Percentiles rank a stretch among this genome's conserved stretches.
These are phyloP conservation scores for Gnatocerus cornutus DNA, from an alignment of 2,888 invertebrate genomes.

Conservation along the genomic window DNA sequence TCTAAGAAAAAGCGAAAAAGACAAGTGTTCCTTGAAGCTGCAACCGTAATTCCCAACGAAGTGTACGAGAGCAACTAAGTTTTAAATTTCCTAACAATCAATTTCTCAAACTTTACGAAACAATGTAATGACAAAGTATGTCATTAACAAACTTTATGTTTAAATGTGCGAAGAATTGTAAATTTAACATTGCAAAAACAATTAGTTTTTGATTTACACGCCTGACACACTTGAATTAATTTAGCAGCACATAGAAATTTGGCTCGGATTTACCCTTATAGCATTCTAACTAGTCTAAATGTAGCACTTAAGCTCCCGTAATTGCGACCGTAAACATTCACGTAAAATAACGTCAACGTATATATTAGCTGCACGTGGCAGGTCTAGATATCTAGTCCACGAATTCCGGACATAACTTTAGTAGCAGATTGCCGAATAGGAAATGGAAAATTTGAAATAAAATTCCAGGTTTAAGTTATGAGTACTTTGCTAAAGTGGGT, in stretches of 20 bases:
- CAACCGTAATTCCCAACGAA: slow-evolving; percentile 5
- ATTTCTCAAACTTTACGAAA: slow-evolving; percentile 7
- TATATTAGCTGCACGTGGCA: slow-evolving; percentile 17
- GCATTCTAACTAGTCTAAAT: slow-evolving; percentile 21
- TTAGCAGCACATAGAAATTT: slow-evolving; percentile 12
- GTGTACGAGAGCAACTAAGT: slow-evolving; percentile 1
- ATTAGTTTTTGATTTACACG: slow-evolving; percentile 13
- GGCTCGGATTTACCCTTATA: slow-evolving; percentile 13
- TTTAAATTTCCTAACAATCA: not conserved
- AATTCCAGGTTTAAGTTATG: not conserved
- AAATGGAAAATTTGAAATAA: slow-evolving; percentile 11
- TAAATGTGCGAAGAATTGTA: not conserved
- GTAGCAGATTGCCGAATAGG: not conserved
- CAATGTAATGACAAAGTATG: not conserved
- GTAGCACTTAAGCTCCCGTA: slow-evolving; percentile 18
- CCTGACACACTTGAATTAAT: slow-evolving; percentile 18
- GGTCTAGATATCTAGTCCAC: slow-evolving; percentile 1
- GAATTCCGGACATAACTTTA: not conserved
- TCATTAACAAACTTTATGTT: slow-evolving; percentile 3
- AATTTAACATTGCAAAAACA: not conserved
- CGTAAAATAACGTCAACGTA: slow-evolving; percentile 25
- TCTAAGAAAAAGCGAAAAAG: slow-evolving; percentile 3
- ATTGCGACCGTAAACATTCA: slow-evolving; percentile 17
- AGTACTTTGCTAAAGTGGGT: not conserved
- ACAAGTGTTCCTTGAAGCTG: slow-evolving; percentile 5